Evolutionary conservation across 2,113 vertebrate species (phyloP).

Genomic region (Forbesichthys papilliferus): DNA sequence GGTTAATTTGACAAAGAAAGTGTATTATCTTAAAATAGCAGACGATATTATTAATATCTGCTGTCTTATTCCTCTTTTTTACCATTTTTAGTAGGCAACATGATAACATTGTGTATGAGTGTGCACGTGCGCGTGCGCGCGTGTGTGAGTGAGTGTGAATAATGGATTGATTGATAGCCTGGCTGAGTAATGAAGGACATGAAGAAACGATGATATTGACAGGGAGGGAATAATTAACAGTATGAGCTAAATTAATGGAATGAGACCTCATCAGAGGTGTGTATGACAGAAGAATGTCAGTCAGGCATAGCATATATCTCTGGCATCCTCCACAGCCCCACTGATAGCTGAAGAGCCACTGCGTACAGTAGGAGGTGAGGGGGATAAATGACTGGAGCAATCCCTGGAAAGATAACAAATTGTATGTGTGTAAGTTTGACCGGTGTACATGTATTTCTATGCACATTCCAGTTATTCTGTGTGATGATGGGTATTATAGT

Average conservation of each 20-base stretch:
- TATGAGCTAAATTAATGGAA: conserved; percentile 1
- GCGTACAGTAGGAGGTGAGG: conserved; percentile 51
- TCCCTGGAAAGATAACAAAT: no score
- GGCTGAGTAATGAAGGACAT: conserved; percentile 5
- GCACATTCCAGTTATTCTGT: background rate
- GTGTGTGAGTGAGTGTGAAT: no score
- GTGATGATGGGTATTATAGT: background rate
- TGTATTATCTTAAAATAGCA: no score
- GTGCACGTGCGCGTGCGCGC: no score
- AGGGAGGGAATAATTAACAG: conserved; percentile 31
- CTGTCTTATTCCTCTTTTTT: no score
- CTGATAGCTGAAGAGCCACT: conserved; percentile 76
- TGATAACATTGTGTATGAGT: no score
- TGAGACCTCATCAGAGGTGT: conserved; percentile 58
- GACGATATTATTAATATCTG: no score
- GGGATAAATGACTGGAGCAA: conserved; percentile 64
- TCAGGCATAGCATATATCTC: conserved; percentile 37
- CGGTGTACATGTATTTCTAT: background rate
- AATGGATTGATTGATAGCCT: no score
- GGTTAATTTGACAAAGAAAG: no score
- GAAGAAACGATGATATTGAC: conserved; percentile 22
- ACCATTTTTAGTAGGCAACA: no score
- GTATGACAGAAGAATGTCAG: conserved; percentile 63
- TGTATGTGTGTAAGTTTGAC: background rate
- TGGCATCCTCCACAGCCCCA: conserved; percentile 51